Evolutionary conservation across 2,888 invertebrate species (phyloP).

Genomic region (Scaptomyza tumidula): DNA sequence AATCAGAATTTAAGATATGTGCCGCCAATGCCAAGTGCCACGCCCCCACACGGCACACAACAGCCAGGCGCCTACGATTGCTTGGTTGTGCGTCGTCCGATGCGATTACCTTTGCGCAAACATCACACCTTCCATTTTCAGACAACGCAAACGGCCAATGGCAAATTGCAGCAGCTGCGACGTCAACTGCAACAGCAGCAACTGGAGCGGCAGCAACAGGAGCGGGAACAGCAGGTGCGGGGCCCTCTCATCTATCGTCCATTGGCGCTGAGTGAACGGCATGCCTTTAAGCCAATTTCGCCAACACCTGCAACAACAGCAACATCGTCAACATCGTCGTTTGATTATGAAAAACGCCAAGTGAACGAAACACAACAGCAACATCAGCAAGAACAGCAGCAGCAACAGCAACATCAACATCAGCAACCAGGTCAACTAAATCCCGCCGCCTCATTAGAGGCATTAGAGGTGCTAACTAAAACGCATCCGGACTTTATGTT

Average conservation of each 20-base stretch:
- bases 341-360: constrained; percentile 39
- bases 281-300: constrained; percentile 84
- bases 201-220: constrained; percentile 49
- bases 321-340: constrained; percentile 11
- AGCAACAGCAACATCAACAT: constrained; percentile 26
- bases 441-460: constrained; percentile 80
- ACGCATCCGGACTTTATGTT: constrained; percentile 77
- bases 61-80: constrained; percentile 55
- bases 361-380: constrained; percentile 18
- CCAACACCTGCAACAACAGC: constrained; percentile 63
- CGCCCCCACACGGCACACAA: constrained; percentile 22
- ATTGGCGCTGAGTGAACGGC: constrained; percentile 79
- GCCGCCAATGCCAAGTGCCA: constrained; percentile 49
- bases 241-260: constrained; percentile 82
- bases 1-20: constrained; percentile 71
- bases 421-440: constrained; percentile 50
- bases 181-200: constrained; percentile 60
- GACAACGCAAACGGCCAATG: constrained; percentile 82
- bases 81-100: constrained; percentile 74
- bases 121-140: constrained; percentile 85
- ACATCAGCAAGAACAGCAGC: constrained; percentile 17
- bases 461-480: constrained; percentile 78
- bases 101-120: constrained; percentile 83
- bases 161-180: constrained; percentile 78
- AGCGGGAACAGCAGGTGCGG: constrained; percentile 28